Evolutionary conservation across 2,888 invertebrate species (phyloP), one percentile per base, ranked within the genome.

Genomic region (Ceramica pisi): DNA sequence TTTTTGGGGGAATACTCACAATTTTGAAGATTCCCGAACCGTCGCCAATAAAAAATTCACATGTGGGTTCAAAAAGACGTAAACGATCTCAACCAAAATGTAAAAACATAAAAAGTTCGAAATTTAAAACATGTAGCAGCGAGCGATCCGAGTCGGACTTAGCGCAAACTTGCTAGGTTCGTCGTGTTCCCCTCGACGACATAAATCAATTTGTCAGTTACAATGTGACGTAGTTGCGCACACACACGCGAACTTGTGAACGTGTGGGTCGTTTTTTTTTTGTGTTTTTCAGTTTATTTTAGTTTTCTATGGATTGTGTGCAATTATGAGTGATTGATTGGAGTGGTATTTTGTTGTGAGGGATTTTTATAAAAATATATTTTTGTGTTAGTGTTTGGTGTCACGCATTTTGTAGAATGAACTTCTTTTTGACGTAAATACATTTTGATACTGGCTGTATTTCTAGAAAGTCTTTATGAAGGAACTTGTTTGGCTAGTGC

Each of bases 121-220:
- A 79, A 77, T 82, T 82, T 75, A 44, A 83, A 84, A 78, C 71
- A 83, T 86, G 88, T 86, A 71, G 86, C 87, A 83, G 87, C 75
- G 75, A 85, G 85, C 82, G 84, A 79, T 85, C 83, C 79, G 80
- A 83, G 82, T 91, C 86, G 68, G 92, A 79, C 90, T 82, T 86
- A 88, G 85, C 88, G 84, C 86, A 74, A 92, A 92, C 86, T 93
- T 89, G 82, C 91, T 88, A 85, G 84, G 75, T 75, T 77, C 79
- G 80, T 75, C 83, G 78, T 38, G 63, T 82, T 84, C 87, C 87
- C 85, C 88, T 90, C 90, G 83, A 89, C 91, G 88, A 91, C 91
- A 95, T 95, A 94, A 95, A 95, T 95, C 95, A 94, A 94, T 94
- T 94, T 95, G 94, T 95, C 94, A 94, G 93, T 90, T 87, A 86